Conservation (phyloP, 2,888 invertebrate species). For the Polyommatus icarus region DNA sequence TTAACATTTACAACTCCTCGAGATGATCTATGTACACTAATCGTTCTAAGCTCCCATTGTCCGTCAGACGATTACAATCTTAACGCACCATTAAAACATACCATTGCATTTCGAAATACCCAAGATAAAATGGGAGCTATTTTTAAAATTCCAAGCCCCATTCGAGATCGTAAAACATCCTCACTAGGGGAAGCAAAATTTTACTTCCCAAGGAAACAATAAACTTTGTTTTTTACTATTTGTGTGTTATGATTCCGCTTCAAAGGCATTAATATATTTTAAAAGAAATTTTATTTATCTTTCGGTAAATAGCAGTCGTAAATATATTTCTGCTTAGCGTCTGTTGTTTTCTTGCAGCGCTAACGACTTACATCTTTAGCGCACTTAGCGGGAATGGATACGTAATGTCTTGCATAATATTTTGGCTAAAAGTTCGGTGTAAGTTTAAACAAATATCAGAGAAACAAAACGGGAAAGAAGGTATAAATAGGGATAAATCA, state of each 20-base stretch:
- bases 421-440: not conserved
- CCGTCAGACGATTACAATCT: not conserved
- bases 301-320: conserved; percentile 15
- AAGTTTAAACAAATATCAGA: not conserved
- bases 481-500: not conserved
- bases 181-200: conserved; percentile 28
- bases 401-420: conserved; percentile 12
- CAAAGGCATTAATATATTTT: conserved; percentile 27
- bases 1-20: not conserved
- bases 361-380: conserved; percentile 21
- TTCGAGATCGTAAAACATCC: conserved; percentile 27
- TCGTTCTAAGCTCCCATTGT: not conserved
- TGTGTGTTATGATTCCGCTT: conserved; percentile 29
- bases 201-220: conserved; percentile 28
- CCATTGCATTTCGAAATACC: conserved; percentile 17
- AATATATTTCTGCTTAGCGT: conserved; percentile 22
- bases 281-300: conserved; percentile 22
- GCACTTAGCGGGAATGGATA: conserved; percentile 14
- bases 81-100: conserved; percentile 17
- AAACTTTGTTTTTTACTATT: conserved; percentile 27
- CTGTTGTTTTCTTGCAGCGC: conserved; percentile 19
- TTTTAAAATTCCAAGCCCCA: conserved; percentile 26
- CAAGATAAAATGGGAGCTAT: conserved; percentile 22
- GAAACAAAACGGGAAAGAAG: not conserved
- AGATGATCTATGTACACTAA: conserved; percentile 1